These are phyloP conservation scores for Rhizoglyphus robini DNA, from an alignment of 1,140 invertebrate species.

Conservation along the genomic window DNA sequence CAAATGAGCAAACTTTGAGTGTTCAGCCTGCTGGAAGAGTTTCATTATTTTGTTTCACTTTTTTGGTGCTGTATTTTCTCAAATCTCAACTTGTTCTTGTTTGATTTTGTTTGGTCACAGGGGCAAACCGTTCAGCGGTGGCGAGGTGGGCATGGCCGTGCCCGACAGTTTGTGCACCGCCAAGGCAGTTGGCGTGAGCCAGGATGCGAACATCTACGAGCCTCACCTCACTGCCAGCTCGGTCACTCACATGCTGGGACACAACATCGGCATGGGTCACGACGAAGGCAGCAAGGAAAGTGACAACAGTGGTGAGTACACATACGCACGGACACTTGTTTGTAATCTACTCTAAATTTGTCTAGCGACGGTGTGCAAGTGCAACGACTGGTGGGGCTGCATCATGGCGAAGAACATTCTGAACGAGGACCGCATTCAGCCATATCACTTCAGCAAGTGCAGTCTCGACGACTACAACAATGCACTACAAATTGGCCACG, in stretches of 20 bases:
- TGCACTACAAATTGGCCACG: conserved; percentile 56
- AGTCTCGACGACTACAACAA: conserved; percentile 71
- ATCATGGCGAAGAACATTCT: conserved; percentile 80
- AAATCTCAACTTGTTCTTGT: too few relatives aligned
- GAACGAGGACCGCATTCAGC: conserved; percentile 74
- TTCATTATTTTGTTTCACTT: conserved; percentile 14
- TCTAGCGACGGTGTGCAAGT: conserved; percentile 59
- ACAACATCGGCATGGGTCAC: conserved; percentile 88
- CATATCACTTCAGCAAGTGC: conserved; percentile 83
- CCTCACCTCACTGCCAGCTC: conserved; percentile 81
- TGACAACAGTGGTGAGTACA: neutral
- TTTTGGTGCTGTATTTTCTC: conserved; percentile 17
- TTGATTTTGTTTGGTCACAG: conserved; percentile 38
- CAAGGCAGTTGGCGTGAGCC: conserved; percentile 73
- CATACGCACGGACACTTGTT: neutral
- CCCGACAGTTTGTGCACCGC: conserved; percentile 77
- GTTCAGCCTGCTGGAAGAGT: neutral
- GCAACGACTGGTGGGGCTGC: conserved; percentile 84
- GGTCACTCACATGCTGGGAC: conserved; percentile 91
- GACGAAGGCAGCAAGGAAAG: conserved; percentile 53
- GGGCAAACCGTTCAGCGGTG: conserved; percentile 61
- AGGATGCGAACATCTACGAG: conserved; percentile 76
- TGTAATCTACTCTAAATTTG: conserved; percentile 17
- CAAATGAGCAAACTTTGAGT: neutral
- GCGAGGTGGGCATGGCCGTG: conserved; percentile 77